These are phyloP conservation scores for Panagrolaimus sp. DNA, from an alignment of 1,140 invertebrate species.

Conservation along the genomic window DNA sequence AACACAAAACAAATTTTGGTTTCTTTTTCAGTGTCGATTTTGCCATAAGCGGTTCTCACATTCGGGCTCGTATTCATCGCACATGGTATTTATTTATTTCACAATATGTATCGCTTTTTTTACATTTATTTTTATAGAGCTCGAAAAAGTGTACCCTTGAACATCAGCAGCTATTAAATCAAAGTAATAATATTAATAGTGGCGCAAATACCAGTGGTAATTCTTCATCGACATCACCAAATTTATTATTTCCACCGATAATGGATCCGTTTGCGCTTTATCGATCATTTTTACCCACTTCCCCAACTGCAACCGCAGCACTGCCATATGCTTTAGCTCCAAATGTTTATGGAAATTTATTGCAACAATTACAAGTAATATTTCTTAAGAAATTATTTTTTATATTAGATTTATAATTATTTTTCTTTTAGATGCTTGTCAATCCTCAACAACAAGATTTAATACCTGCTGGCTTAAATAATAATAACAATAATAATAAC, in stretches of 20 bases:
- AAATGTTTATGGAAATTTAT: constrained; percentile 12
- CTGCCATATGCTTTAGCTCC: constrained; percentile 1
- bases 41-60: constrained; percentile 97
- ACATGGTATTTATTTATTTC: constrained; percentile 66
- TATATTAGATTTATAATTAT: too few relatives aligned
- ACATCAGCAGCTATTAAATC: constrained; percentile 66
- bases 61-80: constrained; percentile 96
- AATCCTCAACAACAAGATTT: background rate
- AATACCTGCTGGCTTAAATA: too few relatives aligned
- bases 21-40: constrained; percentile 70
- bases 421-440: background rate
- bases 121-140: constrained; percentile 62
- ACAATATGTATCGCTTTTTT: too few relatives aligned
- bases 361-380: constrained; percentile 23
- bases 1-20: background rate
- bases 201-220: background rate
- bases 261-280: constrained; percentile 18
- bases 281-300: constrained; percentile 25
- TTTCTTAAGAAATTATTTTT: too few relatives aligned
- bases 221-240: background rate
- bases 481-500: background rate
- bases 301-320: constrained; percentile 4
- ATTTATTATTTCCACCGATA: background rate
- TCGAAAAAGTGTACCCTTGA: constrained; percentile 86
- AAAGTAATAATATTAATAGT: constrained; percentile 19